phyloP scores from a whole-genome alignment of 2,797 vertebrate species.

The Labroides dimidiatus region DNA sequence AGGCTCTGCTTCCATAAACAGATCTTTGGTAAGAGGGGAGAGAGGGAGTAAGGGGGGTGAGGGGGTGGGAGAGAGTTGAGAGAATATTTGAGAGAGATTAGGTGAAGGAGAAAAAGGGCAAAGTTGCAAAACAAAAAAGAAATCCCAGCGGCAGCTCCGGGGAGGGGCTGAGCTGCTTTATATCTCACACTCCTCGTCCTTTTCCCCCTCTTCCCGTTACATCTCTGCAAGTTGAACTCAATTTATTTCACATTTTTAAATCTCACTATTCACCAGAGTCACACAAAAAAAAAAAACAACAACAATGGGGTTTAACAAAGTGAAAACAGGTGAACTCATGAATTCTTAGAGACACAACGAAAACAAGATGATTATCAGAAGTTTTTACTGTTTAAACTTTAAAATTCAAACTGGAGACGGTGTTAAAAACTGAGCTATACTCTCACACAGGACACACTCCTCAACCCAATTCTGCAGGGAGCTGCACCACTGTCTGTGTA shows the following conservation, averaged over 20 bases:
- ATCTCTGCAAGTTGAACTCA: not conserved
- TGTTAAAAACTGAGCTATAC: too few species aligned
- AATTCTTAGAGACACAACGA: not conserved
- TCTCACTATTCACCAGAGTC: not conserved
- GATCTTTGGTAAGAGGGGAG: constrained; percentile 55
- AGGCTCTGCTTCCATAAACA: constrained; percentile 80
- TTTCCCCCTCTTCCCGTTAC: constrained; percentile 8
- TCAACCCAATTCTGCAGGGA: too few species aligned
- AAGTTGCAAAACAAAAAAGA: constrained; percentile 44
- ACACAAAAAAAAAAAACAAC: not conserved
- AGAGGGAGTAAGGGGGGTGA: constrained; percentile 36
- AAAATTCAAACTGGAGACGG: not conserved
- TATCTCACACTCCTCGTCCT: constrained; percentile 41
- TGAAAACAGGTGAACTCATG: not conserved
- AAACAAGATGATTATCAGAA: not conserved
- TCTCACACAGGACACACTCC: too few species aligned
- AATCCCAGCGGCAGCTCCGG: constrained; percentile 27
- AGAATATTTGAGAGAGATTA: constrained; percentile 55
- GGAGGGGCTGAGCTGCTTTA: constrained; percentile 37
- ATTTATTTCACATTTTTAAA: not conserved
- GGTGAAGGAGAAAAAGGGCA: constrained; percentile 57
- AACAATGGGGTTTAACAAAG: not conserved
- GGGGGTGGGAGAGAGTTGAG: constrained; percentile 35
- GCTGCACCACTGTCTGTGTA: too few species aligned
- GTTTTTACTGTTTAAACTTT: not conserved